Base-by-base conservation (phyloP, 2,113 vertebrate genomes). In the Meles meles region DNA sequence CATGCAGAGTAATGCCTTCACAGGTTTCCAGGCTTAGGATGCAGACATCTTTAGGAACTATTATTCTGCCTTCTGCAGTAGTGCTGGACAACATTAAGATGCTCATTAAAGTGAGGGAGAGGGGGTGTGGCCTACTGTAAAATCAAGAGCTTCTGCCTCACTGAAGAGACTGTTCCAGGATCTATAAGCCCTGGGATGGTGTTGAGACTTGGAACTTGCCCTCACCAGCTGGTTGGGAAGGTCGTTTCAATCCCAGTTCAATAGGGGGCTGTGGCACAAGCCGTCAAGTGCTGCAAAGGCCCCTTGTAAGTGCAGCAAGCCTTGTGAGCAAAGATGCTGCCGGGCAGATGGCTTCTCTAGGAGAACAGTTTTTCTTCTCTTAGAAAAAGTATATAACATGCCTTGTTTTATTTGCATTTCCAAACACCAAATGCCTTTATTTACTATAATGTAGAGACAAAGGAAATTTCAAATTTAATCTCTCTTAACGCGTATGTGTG, bases 351-450 rank as follows among this genome's bases (percentile, higher is more conserved):
- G 89, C 80, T 52, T 67, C n/a, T 79, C 21, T 31, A 18, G 59
- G 65, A 79, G 49, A 93, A 61, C 80, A 97, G 37, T 82, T 83
- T 93, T 93, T 77, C 39, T 95, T 8, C 52, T 77, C n/a, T 84
- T 49, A 76, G 55, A 63, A 81, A 93, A 96, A 76, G 44, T 67
- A 37, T 76, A 37, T 77, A 59, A 52, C 61, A 83, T 92, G 69
- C 31, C 72, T 91, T 94, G 71, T 93, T 96, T 92, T 95, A 63
- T 95, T 95, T 95, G 91, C 81, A 95, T 90, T 97, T 90, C 42
- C 71, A 97, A 94, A 94, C 77, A 96, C 93, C 92, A 90, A 96
- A 92, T 98, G 97, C 76, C 63, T 97, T 95, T 95, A 92, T 95
- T 98, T 97, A 94, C 93, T 97, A 84, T 86, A 37, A 5, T 59